Evolutionary conservation across 2,113 vertebrate genomes (phyloP).

Genomic region (Scortum barcoo): DNA sequence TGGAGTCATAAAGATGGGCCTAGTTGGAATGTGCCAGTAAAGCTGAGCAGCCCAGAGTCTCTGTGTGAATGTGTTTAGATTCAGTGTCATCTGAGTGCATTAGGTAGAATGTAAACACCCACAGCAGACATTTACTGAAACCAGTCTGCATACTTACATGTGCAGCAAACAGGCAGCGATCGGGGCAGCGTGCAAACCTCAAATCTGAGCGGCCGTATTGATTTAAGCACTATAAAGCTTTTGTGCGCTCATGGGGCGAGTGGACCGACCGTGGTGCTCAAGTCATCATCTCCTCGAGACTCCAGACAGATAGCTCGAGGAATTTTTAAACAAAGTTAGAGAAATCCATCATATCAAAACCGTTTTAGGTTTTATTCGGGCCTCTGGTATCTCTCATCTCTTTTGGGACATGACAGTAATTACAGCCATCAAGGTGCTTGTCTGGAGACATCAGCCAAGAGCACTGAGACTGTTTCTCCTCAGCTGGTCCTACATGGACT

Average conservation of each 20-base stretch:
- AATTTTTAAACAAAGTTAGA: slow-evolving; percentile 95
- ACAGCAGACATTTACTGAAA: slow-evolving; percentile 73
- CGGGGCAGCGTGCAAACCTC: slow-evolving; percentile 18
- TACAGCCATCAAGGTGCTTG: slow-evolving; percentile 96
- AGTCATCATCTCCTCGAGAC: slow-evolving; percentile 86
- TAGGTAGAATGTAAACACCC: slow-evolving; percentile 80
- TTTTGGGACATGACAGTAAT: slow-evolving; percentile 96
- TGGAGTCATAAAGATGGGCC: slow-evolving; percentile 74
- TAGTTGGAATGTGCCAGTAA: slow-evolving; percentile 76
- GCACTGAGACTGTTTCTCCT: slow-evolving; percentile 88
- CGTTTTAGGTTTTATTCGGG: slow-evolving; percentile 98
- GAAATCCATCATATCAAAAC: slow-evolving; percentile 98
- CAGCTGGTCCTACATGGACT: slow-evolving; percentile 69
- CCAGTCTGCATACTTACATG: slow-evolving; percentile 54
- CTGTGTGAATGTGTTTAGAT: slow-evolving; percentile 82
- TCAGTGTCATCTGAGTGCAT: slow-evolving; percentile 79
- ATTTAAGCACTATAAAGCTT: slow-evolving; percentile 49
- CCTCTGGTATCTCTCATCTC: slow-evolving; percentile 94
- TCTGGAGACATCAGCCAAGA: slow-evolving; percentile 87
- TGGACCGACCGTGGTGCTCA: slow-evolving; percentile 34
- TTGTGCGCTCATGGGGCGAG: slow-evolving; percentile 29
- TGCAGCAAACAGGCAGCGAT: slow-evolving; percentile 40
- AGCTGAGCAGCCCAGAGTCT: slow-evolving; percentile 66
- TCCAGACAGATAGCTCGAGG: slow-evolving; percentile 90
- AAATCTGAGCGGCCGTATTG: slow-evolving; percentile 28